Evolutionary conservation across 2,113 vertebrate genomes (phyloP), one percentile per base, ranked within the genome.

Genomic region (Silurus meridionalis): DNA sequence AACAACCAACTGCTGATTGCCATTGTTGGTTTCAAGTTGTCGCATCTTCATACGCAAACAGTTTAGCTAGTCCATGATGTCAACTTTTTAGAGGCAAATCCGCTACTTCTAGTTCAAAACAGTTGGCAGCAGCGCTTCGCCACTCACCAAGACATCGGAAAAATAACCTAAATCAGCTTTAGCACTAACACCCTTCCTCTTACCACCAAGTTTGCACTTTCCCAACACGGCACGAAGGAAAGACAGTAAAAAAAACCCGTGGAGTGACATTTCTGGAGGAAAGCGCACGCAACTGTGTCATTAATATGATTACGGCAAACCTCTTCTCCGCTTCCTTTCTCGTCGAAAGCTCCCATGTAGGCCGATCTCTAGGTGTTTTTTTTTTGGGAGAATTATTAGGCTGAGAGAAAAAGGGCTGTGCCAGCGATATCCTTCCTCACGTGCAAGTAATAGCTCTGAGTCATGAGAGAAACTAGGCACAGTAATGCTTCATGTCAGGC

Each of bases 401-500:
- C 74, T 72, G 58, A 79, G 63, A 64, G 84, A 55, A 64, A 77
- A 84, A 71, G 28, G 75, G 61, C 75, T 80, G 75, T n/a, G 75
- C 60, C 84, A 85, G 84, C 61, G 66, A 80, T 78, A 85, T 85
- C 50, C 53, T 6, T 37, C 75, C 75, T 87, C 71, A 63, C 53
- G 55, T 53, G 57, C 88, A 88, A 88, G 91, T 88, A 90, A 85
- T 82, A 88, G 78, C 58, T 90, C 87, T 83, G 64, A 86, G 87
- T 91, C 83, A 83, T 53, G 84, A 77, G 83, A 85, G 88, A 86
- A 85, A 87, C 77, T 67, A 81, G 88, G 83, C 87, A 90, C 75
- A n/a, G 87, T 90, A 86, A 94, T 91, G 90, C 83, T 90, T 92
- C 92, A 92, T 74, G 85, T 89, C 90, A 88, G 80, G 83, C 67